Evolutionary conservation across 2,113 vertebrate species (phyloP).

Genomic region (Condylura cristata): DNA sequence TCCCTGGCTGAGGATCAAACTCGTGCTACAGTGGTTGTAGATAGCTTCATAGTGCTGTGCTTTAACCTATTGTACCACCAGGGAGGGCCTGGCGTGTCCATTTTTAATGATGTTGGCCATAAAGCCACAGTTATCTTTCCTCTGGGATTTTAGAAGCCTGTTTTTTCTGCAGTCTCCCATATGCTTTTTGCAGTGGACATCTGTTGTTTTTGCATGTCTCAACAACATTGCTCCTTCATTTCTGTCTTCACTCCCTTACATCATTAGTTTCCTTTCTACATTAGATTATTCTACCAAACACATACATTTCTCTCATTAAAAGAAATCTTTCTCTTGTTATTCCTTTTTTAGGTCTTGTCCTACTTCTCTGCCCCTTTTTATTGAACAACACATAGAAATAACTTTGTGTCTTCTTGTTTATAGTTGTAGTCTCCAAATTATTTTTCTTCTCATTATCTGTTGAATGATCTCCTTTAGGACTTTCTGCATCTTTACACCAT

Average conservation of each 20-base stretch:
- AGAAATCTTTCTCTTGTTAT: background rate
- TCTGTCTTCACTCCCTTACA: background rate
- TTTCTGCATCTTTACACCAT: background rate
- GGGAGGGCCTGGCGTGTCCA: background rate
- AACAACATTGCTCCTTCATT: constrained; percentile 3
- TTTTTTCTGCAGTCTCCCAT: constrained; percentile 48
- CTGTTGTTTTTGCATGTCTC: constrained; percentile 60
- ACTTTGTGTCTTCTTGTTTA: background rate
- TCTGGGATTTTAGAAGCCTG: constrained; percentile 28
- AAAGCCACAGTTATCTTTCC: constrained; percentile 29
- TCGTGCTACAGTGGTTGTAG: too few species aligned
- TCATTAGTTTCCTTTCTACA: background rate
- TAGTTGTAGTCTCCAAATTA: background rate
- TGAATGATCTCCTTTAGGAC: background rate
- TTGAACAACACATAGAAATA: constrained; percentile 26
- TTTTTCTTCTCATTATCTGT: constrained; percentile 3
- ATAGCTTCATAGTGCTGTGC: too few species aligned
- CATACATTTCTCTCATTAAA: background rate
- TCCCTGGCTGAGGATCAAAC: too few species aligned
- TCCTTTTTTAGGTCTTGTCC: background rate
- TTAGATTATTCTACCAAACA: background rate
- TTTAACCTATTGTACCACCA: too few species aligned
- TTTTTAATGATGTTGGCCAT: background rate
- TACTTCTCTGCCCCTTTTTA: background rate
- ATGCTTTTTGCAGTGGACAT: constrained; percentile 57